phyloP scores from a whole-genome alignment of 2,888 invertebrate genomes.

The Eupithecia dodoneata region DNA sequence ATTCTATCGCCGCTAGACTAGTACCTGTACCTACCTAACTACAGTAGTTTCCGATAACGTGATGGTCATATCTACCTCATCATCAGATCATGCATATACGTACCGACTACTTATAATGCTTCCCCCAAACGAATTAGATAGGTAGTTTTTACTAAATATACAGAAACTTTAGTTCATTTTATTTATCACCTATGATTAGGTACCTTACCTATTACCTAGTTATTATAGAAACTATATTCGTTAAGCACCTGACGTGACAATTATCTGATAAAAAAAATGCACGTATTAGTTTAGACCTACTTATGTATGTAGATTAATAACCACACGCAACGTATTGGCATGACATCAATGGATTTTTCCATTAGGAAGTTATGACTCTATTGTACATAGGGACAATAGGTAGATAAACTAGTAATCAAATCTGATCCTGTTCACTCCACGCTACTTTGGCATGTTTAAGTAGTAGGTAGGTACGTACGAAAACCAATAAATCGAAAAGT shows the following conservation, averaged over 20 bases:
- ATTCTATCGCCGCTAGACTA: background rate
- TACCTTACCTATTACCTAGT: no score
- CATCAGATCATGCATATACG: no score
- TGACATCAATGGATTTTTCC: background rate
- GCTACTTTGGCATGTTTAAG: background rate
- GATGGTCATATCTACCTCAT: no score
- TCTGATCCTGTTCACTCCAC: background rate
- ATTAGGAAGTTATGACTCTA: background rate
- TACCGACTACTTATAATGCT: no score
- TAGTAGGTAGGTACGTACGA: background rate
- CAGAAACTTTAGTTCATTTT: no score
- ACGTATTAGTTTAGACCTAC: background rate
- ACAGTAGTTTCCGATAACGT: no score
- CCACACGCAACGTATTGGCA: background rate
- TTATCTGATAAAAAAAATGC: background rate
- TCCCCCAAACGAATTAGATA: no score
- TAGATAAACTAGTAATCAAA: background rate
- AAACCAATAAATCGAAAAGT: background rate
- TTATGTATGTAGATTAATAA: slow-evolving; percentile 1
- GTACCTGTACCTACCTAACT: no score
- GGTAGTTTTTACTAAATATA: no score
- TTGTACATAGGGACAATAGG: background rate
- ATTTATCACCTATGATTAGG: no score
- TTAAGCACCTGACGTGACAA: background rate
- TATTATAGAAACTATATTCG: no score